Evolutionary conservation across 2,888 invertebrate species (phyloP).

Genomic region (Oxytorus armatus): DNA sequence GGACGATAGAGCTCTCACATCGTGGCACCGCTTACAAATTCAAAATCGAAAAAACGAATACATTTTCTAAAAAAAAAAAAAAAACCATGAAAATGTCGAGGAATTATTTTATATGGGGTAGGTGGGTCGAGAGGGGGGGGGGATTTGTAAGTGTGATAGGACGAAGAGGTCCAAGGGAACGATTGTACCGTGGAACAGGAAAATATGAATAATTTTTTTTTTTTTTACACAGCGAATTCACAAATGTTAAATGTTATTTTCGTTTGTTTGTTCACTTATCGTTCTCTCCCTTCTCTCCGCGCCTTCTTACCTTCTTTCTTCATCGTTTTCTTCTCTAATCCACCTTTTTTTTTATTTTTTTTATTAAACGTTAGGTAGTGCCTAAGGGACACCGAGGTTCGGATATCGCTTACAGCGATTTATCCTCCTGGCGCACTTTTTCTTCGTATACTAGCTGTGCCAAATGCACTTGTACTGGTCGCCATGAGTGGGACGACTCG

Average conservation of each 20-base stretch:
- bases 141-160: too few relatives aligned
- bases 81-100: conserved; percentile 42
- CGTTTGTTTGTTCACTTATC: conserved; percentile 62
- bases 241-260: conserved; percentile 79
- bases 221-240: conserved; percentile 78
- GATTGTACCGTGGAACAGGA: conserved; percentile 61
- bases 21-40: conserved; percentile 63
- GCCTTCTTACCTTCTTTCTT: conserved; percentile 70
- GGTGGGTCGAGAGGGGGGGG: conserved; percentile 45
- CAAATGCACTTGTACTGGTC: conserved; percentile 84
- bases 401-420: conserved; percentile 77
- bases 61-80: conserved; percentile 31
- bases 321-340: conserved; percentile 63
- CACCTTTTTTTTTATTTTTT: conserved; percentile 66
- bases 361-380: conserved; percentile 83
- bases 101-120: conserved; percentile 44
- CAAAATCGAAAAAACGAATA: conserved; percentile 42
- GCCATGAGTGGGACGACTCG: conserved; percentile 77
- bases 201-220: conserved; percentile 75
- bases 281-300: conserved; percentile 57
- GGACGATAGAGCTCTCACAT: conserved; percentile 54
- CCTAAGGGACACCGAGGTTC: conserved; percentile 77
- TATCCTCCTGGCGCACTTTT: conserved; percentile 72
- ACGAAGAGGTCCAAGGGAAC: conserved; percentile 53
- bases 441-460: conserved; percentile 85